Percentiles rank a stretch among this genome's conserved stretches.
Evolutionary conservation across 2,888 invertebrate genomes (phyloP).

Genomic region (Hypena proboscidalis): DNA sequence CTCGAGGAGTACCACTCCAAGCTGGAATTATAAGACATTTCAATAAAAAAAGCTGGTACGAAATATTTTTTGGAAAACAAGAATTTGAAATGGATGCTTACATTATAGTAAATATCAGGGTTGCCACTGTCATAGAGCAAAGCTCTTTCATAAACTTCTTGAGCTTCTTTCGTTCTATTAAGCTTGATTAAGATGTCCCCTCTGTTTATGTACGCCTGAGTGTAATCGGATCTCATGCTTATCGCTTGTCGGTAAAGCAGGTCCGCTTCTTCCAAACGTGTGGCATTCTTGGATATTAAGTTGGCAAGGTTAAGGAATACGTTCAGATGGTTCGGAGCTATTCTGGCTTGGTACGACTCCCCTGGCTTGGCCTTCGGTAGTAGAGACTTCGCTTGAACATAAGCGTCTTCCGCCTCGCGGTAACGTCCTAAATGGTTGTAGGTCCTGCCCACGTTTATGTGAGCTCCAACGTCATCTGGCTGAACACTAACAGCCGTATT

Average conservation of each 20-base stretch:
- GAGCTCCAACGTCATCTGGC: conserved; percentile 97
- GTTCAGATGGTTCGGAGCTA: conserved; percentile 98
- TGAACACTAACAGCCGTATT: conserved; percentile 97
- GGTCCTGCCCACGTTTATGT: conserved; percentile 98
- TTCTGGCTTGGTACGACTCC: conserved; percentile 97
- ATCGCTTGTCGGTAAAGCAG: conserved; percentile 97
- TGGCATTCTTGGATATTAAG: conserved; percentile 96
- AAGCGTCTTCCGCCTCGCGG: conserved; percentile 95
- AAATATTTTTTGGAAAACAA: background rate
- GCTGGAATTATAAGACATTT: conserved; percentile 76
- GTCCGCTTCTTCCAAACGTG: conserved; percentile 97
- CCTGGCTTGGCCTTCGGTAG: conserved; percentile 96
- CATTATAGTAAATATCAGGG: conserved; percentile 97
- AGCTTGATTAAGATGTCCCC: conserved; percentile 98
- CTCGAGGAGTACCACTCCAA: conserved; percentile 97
- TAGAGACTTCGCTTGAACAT: conserved; percentile 94
- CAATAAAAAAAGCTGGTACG: background rate
- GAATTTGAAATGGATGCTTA: conserved; percentile 77
- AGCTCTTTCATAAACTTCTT: conserved; percentile 97
- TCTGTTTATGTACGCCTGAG: conserved; percentile 98
- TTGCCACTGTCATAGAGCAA: conserved; percentile 96
- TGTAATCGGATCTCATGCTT: conserved; percentile 98
- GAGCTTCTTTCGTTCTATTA: conserved; percentile 97
- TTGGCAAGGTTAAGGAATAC: conserved; percentile 98
- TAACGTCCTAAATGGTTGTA: conserved; percentile 93